Base-by-base conservation (phyloP, 2,113 vertebrate genomes). In the Chroicocephalus ridibundus region DNA sequence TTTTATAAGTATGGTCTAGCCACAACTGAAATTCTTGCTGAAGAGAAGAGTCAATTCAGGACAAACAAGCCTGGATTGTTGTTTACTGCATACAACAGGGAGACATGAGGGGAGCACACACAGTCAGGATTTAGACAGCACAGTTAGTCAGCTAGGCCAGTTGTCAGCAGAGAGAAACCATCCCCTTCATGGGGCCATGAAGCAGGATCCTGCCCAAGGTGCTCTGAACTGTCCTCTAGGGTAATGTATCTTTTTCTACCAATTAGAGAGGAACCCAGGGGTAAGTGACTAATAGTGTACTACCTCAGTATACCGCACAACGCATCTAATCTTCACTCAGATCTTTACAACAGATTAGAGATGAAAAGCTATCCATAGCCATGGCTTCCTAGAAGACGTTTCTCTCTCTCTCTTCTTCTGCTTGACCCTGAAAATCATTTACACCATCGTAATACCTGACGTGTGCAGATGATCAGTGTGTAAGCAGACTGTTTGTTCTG, bases 401-500 rank as follows among this genome's bases (percentile, higher is more conserved):
- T 93, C 29, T 49, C 25, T 76, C 79, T 47, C 47, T 82, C 21
- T 57, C 51, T 86, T 34, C 49, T 86, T 61, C 38, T 47, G 60
- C 34, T 40, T 76, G 58, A 89, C n/a, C 77, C 79, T 82, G 49
- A 70, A 82, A 89, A 93, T 76, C 13, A 90, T 83, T 95, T 83
- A 85, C 61, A 77, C 36, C 94, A 74, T 32, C 51, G 27, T 9
- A 91, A 86, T 81, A 95, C 83, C 80, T 94, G 82, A 74, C 29
- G 47, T 22, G 72, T 58, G 65, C 85, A 82, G 62, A 55, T n/a
- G 54, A 64, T 25, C 49, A 8, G 15, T 66, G 54, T 79, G 54
- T 31, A 90, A 95, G 57, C 54, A 90, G 83, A 97, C 46, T 86
- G 86, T 90, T 97, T 96, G 93, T 78, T 97, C 88, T 94, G 51